A percentile compares a stretch with the other conserved stretches of the same genome.
phyloP scores from a whole-genome alignment of 2,888 invertebrate species.

The Drosophila fungiperda region DNA sequence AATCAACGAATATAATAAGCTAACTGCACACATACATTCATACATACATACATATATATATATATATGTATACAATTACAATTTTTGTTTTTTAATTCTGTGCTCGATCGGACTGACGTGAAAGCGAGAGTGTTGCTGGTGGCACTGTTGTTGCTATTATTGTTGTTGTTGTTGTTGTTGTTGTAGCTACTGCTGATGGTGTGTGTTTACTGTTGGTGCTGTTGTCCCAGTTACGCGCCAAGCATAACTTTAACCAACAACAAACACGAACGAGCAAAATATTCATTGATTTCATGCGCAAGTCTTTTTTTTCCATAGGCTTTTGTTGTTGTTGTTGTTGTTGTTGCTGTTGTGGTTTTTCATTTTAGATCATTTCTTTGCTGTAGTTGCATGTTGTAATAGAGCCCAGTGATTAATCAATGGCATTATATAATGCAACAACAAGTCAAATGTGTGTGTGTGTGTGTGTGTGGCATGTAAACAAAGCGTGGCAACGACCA shows the following conservation, averaged over 20 bases:
- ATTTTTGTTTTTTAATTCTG: slow-evolving; percentile 55
- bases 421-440: slow-evolving; percentile 36
- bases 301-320: slow-evolving; percentile 14
- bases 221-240: slow-evolving; percentile 78
- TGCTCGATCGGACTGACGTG: slow-evolving; percentile 66
- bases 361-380: slow-evolving; percentile 59
- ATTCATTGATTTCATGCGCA: slow-evolving; percentile 71
- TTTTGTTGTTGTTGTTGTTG: slow-evolving; percentile 1
- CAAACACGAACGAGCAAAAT: slow-evolving; percentile 42
- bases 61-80: background rate
- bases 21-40: background rate
- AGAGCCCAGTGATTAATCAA: slow-evolving; percentile 52
- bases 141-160: slow-evolving; percentile 27
- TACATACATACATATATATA: slow-evolving; percentile 9
- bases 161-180: slow-evolving; percentile 3
- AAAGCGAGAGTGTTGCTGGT: slow-evolving; percentile 70
- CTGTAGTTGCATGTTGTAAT: slow-evolving; percentile 32
- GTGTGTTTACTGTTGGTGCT: slow-evolving; percentile 27
- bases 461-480: slow-evolving; percentile 9
- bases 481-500: background rate
- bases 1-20: slow-evolving; percentile 4
- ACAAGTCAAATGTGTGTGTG: slow-evolving; percentile 4
- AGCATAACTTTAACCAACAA: slow-evolving; percentile 73
- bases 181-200: slow-evolving; percentile 22
- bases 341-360: slow-evolving; percentile 36